These are phyloP conservation scores for Spea hammondii DNA, from an alignment of 2,797 vertebrate species.

Conservation along the genomic window DNA sequence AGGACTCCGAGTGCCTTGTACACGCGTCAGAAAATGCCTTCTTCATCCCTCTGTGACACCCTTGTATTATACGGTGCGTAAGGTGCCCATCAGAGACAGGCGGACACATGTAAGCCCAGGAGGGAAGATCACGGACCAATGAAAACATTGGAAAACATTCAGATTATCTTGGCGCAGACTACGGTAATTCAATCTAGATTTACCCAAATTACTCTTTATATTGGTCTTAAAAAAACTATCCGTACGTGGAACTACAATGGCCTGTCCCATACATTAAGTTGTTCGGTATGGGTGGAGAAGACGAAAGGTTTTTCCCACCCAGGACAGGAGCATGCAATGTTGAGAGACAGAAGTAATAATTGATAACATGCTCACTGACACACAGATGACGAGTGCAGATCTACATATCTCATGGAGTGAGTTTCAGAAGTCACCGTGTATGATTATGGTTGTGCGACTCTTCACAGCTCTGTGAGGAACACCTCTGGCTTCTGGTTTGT, in stretches of 20 bases:
- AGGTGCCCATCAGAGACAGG: no score
- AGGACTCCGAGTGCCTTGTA: no score
- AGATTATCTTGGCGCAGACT: neutral
- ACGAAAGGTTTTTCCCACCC: neutral
- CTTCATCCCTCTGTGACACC: no score
- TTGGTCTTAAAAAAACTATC: neutral
- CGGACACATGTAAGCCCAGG: no score
- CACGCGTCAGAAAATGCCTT: no score
- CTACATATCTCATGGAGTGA: neutral
- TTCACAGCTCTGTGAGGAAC: slow-evolving; percentile 13
- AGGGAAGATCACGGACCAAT: no score
- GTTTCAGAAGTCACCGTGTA: neutral
- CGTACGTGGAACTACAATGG: neutral
- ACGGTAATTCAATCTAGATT: slow-evolving; percentile 24
- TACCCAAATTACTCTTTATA: neutral
- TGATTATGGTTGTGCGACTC: slow-evolving; percentile 1
- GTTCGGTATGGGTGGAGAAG: neutral
- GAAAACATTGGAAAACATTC: no score
- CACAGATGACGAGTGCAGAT: slow-evolving; percentile 30
- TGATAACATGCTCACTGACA: slow-evolving; percentile 60
- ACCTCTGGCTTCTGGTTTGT: slow-evolving; percentile 54
- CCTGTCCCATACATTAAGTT: slow-evolving; percentile 3
- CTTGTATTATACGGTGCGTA: no score
- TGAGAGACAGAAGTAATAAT: slow-evolving; percentile 5
- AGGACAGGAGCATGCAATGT: slow-evolving; percentile 15